Evolutionary conservation across 2,888 invertebrate species (phyloP), one percentile per base, ranked within the genome.

Genomic region (Stenolophus ochropezus): DNA sequence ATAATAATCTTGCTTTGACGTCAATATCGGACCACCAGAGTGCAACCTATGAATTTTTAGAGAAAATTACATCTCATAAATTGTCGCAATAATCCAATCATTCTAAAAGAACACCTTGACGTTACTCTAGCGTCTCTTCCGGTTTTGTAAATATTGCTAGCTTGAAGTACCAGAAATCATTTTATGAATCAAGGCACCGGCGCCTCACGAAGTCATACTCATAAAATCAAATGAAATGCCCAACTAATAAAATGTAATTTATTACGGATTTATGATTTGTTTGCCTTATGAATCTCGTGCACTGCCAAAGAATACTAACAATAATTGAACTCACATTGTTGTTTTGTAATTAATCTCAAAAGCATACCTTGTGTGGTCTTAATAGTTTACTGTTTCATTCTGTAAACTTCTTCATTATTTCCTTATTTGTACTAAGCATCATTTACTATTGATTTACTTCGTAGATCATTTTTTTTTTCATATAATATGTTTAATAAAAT

Each of bases 261-360:
- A 76, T 76, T 76, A 56, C 56, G 33, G 16, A 33, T 76, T 76
- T 76, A 76, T 76, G 76, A 33, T 76, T 76, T 76, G 20, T 61
- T 25, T n/a, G 21, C 23, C 61, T 25, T 61, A 74, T 51, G 4
- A 21, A 61, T n/a, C 56, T 11, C 21, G 4, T 61, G 61, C 25
- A 27, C 25, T 25, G 61, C 4, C 14, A 2, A 21, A 14, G 21
- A 25, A 5, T 14, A 25, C 25, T 23, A 61, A 25, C 61, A 27
- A 21, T 21, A 61, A 61, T 61, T 61, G 14, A 25, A 23, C 2
- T 0, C 14, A 23, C 61, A 61, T 11, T 61, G 8, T 42, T 61
- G 53, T 61, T 61, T 23, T 25, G 25, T 25, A 56, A 56, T 56
- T 56, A 25, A 25, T 25, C 23, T 25, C 5, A 23, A 23, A 14